Evolutionary conservation across 1,140 invertebrate genomes (phyloP), one percentile per base, ranked within the genome.

Genomic region (Branchinecta lynchi): DNA sequence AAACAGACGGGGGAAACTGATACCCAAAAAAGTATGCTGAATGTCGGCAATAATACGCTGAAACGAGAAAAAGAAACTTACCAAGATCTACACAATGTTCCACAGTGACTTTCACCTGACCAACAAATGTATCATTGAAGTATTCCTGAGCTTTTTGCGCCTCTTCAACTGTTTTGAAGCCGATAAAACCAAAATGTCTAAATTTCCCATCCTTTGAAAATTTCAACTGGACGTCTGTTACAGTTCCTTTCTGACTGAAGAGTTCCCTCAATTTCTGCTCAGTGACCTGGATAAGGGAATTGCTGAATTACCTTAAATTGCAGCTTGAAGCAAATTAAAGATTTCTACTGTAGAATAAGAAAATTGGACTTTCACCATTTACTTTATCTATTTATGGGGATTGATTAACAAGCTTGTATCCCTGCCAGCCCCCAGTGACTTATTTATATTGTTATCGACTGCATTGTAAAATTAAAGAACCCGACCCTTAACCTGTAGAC

Each of bases 201-300:
- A 97, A 97, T 76, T 87, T 86, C 10, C 93, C 93, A 81, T 93
- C 86, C 74, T 87, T 85, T 0, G 89, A 93, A 75, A 88, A 95
- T 77, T 96, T 97, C 5, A 97, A 77, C 75, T 93, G 89, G 17
- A 95, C 83, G 81, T 98, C 93, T 3, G 94, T 97, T 8, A 97
- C 85, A 69, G 84, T 80, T 32, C 92, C 93, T 77, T 92, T 87
- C 73, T 86, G 74, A 46, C 84, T 80, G 78, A 98, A 96, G 65
- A 89, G 75, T 72, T 86, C 80, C 73, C 84, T 84, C 43, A 97
- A 76, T 77, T 87, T 87, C 1, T 88, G 83, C 69, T 88, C 86
- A 45, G 85, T 90, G 70, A 90, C 84, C 91, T 95, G 75, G 67
- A 82, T 32, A 32, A 32, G 32, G 32, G 32, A 32, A 32, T 32